Percentiles rank a stretch among this genome's conserved stretches.
Conservation (phyloP, 2,797 vertebrate species). For the Enteromius trimaculatus region DNA sequence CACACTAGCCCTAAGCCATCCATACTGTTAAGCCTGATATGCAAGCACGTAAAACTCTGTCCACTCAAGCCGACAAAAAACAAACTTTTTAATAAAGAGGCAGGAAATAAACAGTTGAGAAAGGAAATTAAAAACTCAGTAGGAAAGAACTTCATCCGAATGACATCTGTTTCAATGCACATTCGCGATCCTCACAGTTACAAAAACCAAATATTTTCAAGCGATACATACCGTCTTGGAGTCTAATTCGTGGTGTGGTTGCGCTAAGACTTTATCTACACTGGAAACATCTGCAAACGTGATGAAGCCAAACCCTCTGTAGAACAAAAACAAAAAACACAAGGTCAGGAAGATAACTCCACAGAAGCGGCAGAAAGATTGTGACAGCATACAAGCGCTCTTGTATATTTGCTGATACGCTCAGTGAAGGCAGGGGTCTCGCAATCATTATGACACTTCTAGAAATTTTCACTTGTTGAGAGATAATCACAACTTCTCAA, state of each 20-base stretch:
- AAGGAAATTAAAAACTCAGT: constrained; percentile 44
- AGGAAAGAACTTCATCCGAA: constrained; percentile 22
- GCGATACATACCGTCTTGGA: constrained; percentile 96
- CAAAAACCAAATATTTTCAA: constrained; percentile 9
- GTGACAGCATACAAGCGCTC: constrained; percentile 2
- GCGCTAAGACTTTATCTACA: constrained; percentile 99
- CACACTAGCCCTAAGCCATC: neutral
- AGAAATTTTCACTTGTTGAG: constrained; percentile 13
- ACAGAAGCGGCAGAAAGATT: constrained; percentile 30
- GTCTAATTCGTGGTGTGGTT: constrained; percentile 99
- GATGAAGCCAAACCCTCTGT: constrained; percentile 98
- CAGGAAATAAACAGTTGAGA: constrained; percentile 37
- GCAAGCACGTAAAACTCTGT: constrained; percentile 16
- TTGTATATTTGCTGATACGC: constrained; percentile 20
- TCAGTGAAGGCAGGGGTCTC: neutral
- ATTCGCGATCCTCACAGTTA: neutral
- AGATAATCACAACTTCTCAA: constrained; percentile 6
- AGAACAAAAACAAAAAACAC: constrained; percentile 64
- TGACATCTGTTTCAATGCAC: constrained; percentile 18
- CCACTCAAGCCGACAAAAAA: constrained; percentile 18
- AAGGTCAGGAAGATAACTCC: constrained; percentile 40
- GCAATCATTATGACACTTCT: constrained; percentile 18
- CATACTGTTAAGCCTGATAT: constrained; percentile 10
- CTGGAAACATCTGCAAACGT: constrained; percentile 98
- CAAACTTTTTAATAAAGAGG: constrained; percentile 13